Evolutionary conservation across 2,113 vertebrate species (phyloP).

Genomic region (Scartelaos histophorus): DNA sequence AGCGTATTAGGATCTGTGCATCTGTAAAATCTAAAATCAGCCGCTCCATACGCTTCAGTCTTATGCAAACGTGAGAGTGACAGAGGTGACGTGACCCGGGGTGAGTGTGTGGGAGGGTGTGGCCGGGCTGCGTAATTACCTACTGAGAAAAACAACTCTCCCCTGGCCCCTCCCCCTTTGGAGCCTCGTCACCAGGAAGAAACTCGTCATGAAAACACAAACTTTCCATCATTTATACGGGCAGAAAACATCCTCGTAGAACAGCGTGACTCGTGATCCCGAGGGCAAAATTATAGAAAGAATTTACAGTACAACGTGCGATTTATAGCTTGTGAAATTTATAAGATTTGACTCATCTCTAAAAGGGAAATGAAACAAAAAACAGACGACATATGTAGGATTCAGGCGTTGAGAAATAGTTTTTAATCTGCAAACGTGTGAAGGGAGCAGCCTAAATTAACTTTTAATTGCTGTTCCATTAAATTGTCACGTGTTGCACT

Average conservation of each 20-base stretch:
- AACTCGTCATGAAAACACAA: slow-evolving; percentile 58
- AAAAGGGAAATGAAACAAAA: too few relatives aligned
- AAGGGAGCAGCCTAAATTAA: background rate
- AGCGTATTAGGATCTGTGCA: background rate
- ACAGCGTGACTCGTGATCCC: background rate
- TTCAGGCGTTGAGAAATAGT: too few relatives aligned
- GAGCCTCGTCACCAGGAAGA: slow-evolving; percentile 62
- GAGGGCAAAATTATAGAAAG: too few relatives aligned
- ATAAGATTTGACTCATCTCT: too few relatives aligned
- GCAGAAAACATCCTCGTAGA: background rate
- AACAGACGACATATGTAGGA: too few relatives aligned
- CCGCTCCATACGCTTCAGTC: background rate
- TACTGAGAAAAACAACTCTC: slow-evolving; percentile 50
- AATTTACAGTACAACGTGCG: too few relatives aligned
- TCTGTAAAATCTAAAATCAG: background rate
- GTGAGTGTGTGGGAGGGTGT: slow-evolving; percentile 39
- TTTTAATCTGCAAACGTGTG: background rate
- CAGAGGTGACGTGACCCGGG: slow-evolving; percentile 23
- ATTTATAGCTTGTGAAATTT: too few relatives aligned
- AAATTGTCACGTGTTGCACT: background rate
- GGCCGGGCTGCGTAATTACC: slow-evolving; percentile 40
- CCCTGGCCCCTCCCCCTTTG: slow-evolving; percentile 44
- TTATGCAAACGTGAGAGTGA: slow-evolving; percentile 11
- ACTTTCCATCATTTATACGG: slow-evolving; percentile 66
- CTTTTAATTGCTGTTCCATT: background rate